Conservation (phyloP, 2,113 vertebrate species). For the Halcyon senegalensis region DNA sequence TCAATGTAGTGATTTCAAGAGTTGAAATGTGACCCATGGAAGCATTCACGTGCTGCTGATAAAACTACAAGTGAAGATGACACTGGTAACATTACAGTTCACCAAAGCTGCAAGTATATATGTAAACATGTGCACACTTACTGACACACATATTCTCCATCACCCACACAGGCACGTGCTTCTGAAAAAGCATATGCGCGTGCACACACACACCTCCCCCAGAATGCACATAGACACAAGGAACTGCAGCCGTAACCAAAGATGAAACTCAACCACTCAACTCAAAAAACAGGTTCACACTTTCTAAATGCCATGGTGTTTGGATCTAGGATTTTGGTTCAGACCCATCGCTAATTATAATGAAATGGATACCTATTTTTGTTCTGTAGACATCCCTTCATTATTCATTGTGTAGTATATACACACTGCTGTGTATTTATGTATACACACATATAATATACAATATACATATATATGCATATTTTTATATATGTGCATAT, state of each 20-base stretch:
- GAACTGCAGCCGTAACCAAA: not conserved
- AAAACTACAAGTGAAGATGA: not conserved
- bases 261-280: not conserved
- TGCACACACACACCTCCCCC: not conserved
- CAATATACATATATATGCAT: not conserved
- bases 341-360: not conserved
- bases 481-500: not conserved
- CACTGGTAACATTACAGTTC: not conserved
- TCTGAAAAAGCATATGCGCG: not conserved
- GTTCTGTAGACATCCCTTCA: slow-evolving; percentile 33
- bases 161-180: not conserved
- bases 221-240: not conserved
- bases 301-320: not conserved
- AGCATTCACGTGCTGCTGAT: slow-evolving; percentile 38
- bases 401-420: not conserved
- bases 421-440: not conserved
- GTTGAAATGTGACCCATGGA: slow-evolving; percentile 46
- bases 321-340: not conserved
- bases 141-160: not conserved
- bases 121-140: not conserved
- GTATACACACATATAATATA: not conserved
- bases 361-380: slow-evolving; percentile 32
- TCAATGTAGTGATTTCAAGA: slow-evolving; percentile 73
- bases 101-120: not conserved
- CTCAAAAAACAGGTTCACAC: not conserved